These are phyloP conservation scores for Acridotheres tristis DNA, from an alignment of 2,797 vertebrate genomes.

Conservation along the genomic window DNA sequence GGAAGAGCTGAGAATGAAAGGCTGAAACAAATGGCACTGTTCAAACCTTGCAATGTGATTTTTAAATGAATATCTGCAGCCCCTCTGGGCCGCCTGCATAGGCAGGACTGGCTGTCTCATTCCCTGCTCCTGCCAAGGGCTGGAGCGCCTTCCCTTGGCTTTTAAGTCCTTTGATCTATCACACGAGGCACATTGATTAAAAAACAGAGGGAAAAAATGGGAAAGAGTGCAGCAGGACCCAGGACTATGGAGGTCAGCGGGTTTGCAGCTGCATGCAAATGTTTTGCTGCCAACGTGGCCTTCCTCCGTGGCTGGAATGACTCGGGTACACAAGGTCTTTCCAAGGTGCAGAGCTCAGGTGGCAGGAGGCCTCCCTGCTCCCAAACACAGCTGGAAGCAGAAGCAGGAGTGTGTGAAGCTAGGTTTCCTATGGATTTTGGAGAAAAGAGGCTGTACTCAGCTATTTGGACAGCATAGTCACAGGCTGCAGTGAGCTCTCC, in stretches of 20 bases:
- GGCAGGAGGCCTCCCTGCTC: not conserved
- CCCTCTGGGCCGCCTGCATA: not conserved
- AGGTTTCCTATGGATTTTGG: not conserved
- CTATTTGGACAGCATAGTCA: not conserved
- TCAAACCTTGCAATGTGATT: not conserved
- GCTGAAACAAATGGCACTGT: not conserved
- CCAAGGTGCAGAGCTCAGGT: not conserved
- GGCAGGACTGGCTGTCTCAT: not conserved
- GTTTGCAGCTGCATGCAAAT: not conserved
- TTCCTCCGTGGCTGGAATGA: rapidly evolving
- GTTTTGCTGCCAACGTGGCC: not conserved
- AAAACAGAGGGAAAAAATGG: not conserved
- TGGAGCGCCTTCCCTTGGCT: not conserved
- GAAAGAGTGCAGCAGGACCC: not conserved
- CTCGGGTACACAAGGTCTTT: rapidly evolving
- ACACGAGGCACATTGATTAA: not conserved
- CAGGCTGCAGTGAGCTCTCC: not conserved
- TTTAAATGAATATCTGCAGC: not conserved
- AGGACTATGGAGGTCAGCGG: rapidly evolving
- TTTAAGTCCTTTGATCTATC: not conserved
- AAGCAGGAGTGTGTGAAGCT: not conserved
- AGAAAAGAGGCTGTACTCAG: not conserved
- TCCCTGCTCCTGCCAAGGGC: not conserved
- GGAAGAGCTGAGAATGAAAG: constrained; percentile 2
- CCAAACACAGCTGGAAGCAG: not conserved